Evolutionary conservation across 2,113 vertebrate species (phyloP), one percentile per base, ranked within the genome.

Genomic region (Tetrax tetrax): DNA sequence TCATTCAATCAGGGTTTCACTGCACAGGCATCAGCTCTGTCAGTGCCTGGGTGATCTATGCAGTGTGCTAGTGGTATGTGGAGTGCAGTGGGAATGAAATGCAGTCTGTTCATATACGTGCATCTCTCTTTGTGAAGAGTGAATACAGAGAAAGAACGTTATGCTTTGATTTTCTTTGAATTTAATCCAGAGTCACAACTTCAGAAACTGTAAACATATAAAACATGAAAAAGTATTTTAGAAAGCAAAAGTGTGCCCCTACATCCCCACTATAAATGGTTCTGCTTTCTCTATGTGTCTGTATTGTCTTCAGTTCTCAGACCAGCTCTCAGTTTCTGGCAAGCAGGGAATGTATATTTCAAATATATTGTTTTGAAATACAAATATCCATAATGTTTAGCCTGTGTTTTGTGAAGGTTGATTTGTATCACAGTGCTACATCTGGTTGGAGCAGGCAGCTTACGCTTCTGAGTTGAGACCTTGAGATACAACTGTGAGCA

Each of bases 181-280:
- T 91, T 53, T 69, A 76, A 79, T 83, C 35, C 13, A 10, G 29
- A 66, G 47, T 21, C 1, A 4, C 61, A 96, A 69, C n/a, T 76
- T 87, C 9, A 65, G 23, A 66, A 90, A 43, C 25, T 50, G n/a
- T 38, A 45, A 90, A 21, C 38, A 19, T 68, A 83, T 51, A 17
- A 35, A 51, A 21, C 38, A 19, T 51, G 17, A 35, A 51, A 47
- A 92, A 50, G 11, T 51, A 11, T 47, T 29, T 65, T 35, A 29
- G 60, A 63, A 68, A 78, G 66, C 6, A 31, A n/a, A 79, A 76
- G 21, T 2, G 2, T 89, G 43, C 35, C 82, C 27, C 54, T 57
- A 0, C 0, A 0, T 66, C 31, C 24, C 22, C 14, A 3, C 18
- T 54, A n/a, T 27, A 29, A 66, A 37, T 3, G 7, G 33, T 33